A percentile compares a stretch with the other conserved stretches of the same genome.
phyloP scores from a whole-genome alignment of 2,113 vertebrate species.

The Xenus cinereus region DNA sequence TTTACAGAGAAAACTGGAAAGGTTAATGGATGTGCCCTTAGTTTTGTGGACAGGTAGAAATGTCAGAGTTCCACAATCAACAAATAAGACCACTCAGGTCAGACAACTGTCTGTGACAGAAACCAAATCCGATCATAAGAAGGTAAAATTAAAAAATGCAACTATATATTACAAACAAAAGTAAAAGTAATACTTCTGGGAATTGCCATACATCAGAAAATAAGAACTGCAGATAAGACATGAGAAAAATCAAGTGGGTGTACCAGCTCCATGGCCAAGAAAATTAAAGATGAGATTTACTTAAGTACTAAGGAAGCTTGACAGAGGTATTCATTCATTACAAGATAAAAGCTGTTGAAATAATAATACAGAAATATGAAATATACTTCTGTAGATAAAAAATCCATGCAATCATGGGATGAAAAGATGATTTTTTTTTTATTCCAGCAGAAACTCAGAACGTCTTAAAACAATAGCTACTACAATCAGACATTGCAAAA shows the following conservation, averaged over 20 bases:
- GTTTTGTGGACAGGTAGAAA: background rate
- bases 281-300: background rate
- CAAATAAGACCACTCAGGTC: background rate
- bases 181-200: background rate
- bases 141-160: background rate
- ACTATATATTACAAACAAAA: background rate
- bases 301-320: background rate
- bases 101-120: background rate
- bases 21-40: fast-evolving
- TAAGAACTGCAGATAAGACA: background rate
- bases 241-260: background rate
- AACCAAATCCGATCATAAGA: background rate
- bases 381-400: background rate
- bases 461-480: background rate
- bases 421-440: background rate
- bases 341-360: background rate
- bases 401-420: background rate
- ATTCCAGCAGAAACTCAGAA: background rate
- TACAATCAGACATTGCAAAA: background rate
- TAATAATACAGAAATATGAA: background rate
- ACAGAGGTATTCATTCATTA: background rate
- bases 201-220: background rate
- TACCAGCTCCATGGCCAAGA: background rate
- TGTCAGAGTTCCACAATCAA: background rate
- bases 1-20: background rate